Percentiles rank a stretch among this genome's conserved stretches.
phyloP scores from a whole-genome alignment of 1,140 invertebrate species.

The Drosophila melanica region DNA sequence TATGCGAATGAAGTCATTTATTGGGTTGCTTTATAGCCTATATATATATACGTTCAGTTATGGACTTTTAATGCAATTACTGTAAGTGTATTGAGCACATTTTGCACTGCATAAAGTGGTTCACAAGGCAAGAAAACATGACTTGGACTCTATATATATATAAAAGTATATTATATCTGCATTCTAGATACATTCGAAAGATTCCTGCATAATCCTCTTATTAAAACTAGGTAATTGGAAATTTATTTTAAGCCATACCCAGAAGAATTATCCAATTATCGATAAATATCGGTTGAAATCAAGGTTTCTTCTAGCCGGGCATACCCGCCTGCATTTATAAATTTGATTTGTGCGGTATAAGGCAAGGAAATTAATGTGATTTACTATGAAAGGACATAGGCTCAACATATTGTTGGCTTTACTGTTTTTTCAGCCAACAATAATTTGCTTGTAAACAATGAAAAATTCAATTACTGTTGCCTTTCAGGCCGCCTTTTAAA shows the following conservation, averaged over 20 bases:
- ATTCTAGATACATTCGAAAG: no score
- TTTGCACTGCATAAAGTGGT: neutral
- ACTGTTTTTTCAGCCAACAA: slow-evolving; percentile 61
- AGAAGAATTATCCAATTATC: no score
- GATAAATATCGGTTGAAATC: no score
- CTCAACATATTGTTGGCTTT: slow-evolving; percentile 42
- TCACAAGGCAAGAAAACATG: neutral
- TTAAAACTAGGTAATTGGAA: no score
- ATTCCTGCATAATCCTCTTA: no score
- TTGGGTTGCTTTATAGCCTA: slow-evolving; percentile 17
- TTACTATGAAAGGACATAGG: slow-evolving; percentile 27
- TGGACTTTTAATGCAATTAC: slow-evolving; percentile 22
- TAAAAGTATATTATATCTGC: neutral
- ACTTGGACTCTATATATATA: neutral
- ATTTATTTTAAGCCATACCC: no score
- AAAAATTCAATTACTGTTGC: slow-evolving; percentile 74
- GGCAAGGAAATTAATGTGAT: slow-evolving; percentile 53
- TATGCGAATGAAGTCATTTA: slow-evolving; percentile 16
- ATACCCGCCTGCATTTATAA: neutral
- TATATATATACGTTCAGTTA: slow-evolving; percentile 8
- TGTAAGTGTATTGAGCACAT: slow-evolving; percentile 11
- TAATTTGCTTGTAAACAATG: slow-evolving; percentile 77
- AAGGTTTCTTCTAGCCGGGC: no score
- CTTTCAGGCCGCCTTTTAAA: slow-evolving; percentile 28
- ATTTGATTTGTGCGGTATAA: slow-evolving; percentile 1